A percentile compares a stretch with the other conserved stretches of the same genome.
Evolutionary conservation across 2,797 vertebrate genomes (phyloP).

Genomic region (Myotis daubentonii): DNA sequence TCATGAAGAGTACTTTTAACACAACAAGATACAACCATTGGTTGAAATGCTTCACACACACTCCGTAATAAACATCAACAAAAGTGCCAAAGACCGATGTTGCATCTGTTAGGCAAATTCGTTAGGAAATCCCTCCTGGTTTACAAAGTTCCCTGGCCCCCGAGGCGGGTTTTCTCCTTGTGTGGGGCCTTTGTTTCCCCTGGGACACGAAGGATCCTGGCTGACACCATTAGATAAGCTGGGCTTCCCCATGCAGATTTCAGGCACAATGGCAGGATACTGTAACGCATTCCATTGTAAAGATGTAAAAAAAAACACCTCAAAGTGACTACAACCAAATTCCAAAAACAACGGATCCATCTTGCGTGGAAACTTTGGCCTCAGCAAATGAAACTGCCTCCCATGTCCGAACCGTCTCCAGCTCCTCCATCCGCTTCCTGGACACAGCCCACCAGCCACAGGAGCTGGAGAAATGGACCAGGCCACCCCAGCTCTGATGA

Average conservation of each 20-base stretch:
- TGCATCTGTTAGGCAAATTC: conserved; percentile 78
- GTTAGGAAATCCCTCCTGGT: conserved; percentile 71
- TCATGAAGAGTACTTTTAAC: conserved; percentile 78
- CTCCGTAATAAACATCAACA: conserved; percentile 72
- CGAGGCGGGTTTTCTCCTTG: neutral
- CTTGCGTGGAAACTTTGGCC: conserved; percentile 80
- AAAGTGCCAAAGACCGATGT: conserved; percentile 79
- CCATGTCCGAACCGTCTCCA: conserved; percentile 51
- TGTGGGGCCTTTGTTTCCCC: neutral
- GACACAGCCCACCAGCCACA: neutral
- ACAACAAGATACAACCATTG: conserved; percentile 74
- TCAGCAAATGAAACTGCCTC: conserved; percentile 70
- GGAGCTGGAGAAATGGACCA: neutral
- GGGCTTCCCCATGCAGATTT: conserved; percentile 3
- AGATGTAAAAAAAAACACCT: neutral
- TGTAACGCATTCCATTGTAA: conserved; percentile 31
- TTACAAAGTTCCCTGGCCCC: neutral
- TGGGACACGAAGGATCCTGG: neutral
- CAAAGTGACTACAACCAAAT: conserved; percentile 74
- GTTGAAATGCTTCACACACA: conserved; percentile 72
- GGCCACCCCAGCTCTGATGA: neutral
- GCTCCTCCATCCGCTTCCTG: neutral
- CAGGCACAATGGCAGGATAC: neutral
- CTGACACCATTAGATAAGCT: neutral
- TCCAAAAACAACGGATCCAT: conserved; percentile 65